Conservation (phyloP, 2,888 invertebrate species). For the Metallyticus violacea region DNA sequence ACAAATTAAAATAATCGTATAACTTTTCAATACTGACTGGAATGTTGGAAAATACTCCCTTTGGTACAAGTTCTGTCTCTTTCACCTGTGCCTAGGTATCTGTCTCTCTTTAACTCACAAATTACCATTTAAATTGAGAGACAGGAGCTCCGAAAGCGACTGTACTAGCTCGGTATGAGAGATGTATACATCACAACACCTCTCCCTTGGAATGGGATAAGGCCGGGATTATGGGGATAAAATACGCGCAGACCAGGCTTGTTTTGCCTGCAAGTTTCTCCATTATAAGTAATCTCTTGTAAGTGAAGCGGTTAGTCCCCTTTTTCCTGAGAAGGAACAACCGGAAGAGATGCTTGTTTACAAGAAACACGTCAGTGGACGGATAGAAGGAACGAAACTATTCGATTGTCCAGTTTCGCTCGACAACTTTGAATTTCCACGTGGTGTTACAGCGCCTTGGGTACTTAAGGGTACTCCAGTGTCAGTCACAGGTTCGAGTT, state of each 20-base stretch:
- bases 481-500: no score
- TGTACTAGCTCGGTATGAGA: neutral
- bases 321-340: neutral
- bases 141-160: neutral
- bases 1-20: no score
- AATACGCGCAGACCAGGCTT: neutral
- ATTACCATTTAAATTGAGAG: neutral
- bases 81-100: neutral
- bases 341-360: neutral
- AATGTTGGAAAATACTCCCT: neutral
- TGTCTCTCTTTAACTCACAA: neutral
- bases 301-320: neutral
- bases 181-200: neutral
- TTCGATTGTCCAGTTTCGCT: neutral
- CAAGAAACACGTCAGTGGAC: neutral
- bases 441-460: no score
- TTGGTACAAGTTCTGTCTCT: no score
- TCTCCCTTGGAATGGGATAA: neutral
- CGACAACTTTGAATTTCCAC: no score
- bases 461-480: no score
- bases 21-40: neutral
- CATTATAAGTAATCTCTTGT: neutral
- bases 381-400: neutral
- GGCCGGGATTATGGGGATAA: neutral
- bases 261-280: neutral